Percentiles rank a stretch among this genome's conserved stretches.
Conservation (phyloP, 2,888 invertebrate species). For the Eretmocerus hayati region DNA sequence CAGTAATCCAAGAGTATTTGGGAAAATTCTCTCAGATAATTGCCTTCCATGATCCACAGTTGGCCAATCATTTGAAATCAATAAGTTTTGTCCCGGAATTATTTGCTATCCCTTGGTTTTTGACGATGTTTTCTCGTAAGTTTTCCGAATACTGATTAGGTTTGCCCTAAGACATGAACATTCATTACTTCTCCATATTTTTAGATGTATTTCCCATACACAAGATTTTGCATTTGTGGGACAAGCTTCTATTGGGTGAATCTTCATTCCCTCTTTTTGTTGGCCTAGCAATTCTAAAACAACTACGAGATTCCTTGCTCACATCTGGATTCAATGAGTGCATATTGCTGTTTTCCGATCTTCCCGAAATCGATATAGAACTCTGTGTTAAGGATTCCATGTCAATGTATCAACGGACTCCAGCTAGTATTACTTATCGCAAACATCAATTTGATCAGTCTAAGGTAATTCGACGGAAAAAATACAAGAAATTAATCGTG, state of each 20-base stretch:
- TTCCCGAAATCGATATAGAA: slow-evolving; percentile 95
- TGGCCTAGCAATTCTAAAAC: slow-evolving; percentile 86
- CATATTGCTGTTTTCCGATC: slow-evolving; percentile 94
- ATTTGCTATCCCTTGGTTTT: slow-evolving; percentile 98
- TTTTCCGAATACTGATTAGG: slow-evolving; percentile 28
- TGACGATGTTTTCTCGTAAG: slow-evolving; percentile 98
- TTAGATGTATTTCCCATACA: slow-evolving; percentile 95
- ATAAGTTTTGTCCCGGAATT: slow-evolving; percentile 95
- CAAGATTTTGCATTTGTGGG: slow-evolving; percentile 97
- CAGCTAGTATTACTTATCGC: slow-evolving; percentile 79
- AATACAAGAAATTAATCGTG: neutral
- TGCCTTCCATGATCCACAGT: slow-evolving; percentile 87
- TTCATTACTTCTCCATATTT: slow-evolving; percentile 32
- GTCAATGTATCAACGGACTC: slow-evolving; percentile 76
- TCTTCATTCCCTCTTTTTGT: slow-evolving; percentile 90
- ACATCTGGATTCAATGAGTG: slow-evolving; percentile 96
- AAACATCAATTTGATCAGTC: slow-evolving; percentile 58
- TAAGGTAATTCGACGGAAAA: slow-evolving; percentile 26
- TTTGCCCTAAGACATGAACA: neutral
- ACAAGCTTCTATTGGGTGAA: slow-evolving; percentile 87
- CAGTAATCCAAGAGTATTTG: slow-evolving; percentile 94
- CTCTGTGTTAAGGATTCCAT: slow-evolving; percentile 84
- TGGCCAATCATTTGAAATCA: slow-evolving; percentile 84
- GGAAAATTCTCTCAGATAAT: slow-evolving; percentile 95
- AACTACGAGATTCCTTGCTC: slow-evolving; percentile 75